Percentiles rank a stretch among this genome's conserved stretches.
These are phyloP conservation scores for Todiramphus saurophagus DNA, from an alignment of 2,113 vertebrate genomes.

Conservation along the genomic window DNA sequence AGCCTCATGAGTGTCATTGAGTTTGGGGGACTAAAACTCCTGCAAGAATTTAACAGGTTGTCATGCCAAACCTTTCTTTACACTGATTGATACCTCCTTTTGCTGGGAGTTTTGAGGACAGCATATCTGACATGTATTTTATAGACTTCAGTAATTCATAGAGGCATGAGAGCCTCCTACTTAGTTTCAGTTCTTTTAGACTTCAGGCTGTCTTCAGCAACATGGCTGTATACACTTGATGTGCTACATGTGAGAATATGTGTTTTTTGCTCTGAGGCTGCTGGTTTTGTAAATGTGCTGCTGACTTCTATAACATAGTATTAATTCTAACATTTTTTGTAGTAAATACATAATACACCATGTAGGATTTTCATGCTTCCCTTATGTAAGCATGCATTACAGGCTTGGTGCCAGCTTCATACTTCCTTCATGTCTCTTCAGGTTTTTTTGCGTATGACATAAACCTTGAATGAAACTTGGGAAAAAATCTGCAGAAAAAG, in stretches of 20 bases:
- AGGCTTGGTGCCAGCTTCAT: slow-evolving; percentile 64
- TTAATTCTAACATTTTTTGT: slow-evolving; percentile 48
- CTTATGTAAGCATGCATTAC: slow-evolving; percentile 43
- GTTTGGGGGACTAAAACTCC: background rate
- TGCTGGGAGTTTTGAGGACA: background rate
- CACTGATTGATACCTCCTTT: background rate
- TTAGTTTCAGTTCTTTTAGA: background rate
- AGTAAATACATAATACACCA: slow-evolving; percentile 35
- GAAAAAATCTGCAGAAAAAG: slow-evolving; percentile 59
- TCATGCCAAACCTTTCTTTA: background rate
- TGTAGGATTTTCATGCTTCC: slow-evolving; percentile 48
- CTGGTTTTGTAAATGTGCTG: slow-evolving; percentile 12
- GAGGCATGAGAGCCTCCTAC: background rate
- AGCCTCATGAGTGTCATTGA: background rate
- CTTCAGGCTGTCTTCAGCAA: slow-evolving; percentile 12
- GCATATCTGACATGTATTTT: slow-evolving; percentile 10
- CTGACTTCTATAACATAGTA: slow-evolving; percentile 46
- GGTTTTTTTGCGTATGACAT: background rate
- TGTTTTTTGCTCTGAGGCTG: slow-evolving; percentile 34
- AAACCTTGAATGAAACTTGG: slow-evolving; percentile 30
- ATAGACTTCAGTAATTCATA: background rate
- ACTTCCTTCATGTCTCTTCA: slow-evolving; percentile 52
- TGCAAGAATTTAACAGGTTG: background rate
- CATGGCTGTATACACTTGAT: background rate
- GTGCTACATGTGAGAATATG: slow-evolving; percentile 40